phyloP scores from a whole-genome alignment of 2,888 invertebrate species.

The Gastrophysa polygoni region DNA sequence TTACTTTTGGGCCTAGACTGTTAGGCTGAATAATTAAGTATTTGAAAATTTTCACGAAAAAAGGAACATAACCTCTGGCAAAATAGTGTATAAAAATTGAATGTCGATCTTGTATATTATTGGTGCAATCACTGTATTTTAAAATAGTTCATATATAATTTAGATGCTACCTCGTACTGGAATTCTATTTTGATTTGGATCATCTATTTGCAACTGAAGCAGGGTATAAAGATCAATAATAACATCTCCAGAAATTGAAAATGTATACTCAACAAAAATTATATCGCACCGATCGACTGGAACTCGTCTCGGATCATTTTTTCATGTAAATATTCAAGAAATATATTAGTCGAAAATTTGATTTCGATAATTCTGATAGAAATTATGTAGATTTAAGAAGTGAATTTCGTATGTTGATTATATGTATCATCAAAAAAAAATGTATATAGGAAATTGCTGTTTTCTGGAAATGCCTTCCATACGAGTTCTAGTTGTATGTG shows the following conservation, averaged over 20 bases:
- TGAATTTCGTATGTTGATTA: not conserved
- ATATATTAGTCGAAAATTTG: not conserved
- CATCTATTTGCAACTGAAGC: slow-evolving; percentile 43
- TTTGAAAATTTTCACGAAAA: slow-evolving; percentile 40
- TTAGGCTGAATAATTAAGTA: slow-evolving; percentile 34
- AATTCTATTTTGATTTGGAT: slow-evolving; percentile 33
- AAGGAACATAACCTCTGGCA: slow-evolving; percentile 60
- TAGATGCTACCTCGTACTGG: slow-evolving; percentile 54
- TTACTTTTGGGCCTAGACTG: slow-evolving; percentile 17
- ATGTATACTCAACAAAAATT: slow-evolving; percentile 49
- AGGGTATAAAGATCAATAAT: slow-evolving; percentile 54
- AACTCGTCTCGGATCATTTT: not conserved
- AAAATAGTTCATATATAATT: slow-evolving; percentile 44
- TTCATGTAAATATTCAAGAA: not conserved
- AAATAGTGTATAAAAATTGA: slow-evolving; percentile 56
- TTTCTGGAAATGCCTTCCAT: not conserved
- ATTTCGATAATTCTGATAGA: not conserved
- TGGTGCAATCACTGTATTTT: slow-evolving; percentile 58
- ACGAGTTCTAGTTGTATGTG: not conserved
- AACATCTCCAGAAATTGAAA: slow-evolving; percentile 55
- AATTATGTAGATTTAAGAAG: not conserved
- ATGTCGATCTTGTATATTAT: slow-evolving; percentile 54
- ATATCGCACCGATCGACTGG: slow-evolving; percentile 26
- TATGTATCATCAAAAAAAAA: not conserved
- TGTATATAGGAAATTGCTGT: slow-evolving; percentile 2